Conservation (phyloP, 1,140 invertebrate species). For the Polypedilum vanderplanki region DNA sequence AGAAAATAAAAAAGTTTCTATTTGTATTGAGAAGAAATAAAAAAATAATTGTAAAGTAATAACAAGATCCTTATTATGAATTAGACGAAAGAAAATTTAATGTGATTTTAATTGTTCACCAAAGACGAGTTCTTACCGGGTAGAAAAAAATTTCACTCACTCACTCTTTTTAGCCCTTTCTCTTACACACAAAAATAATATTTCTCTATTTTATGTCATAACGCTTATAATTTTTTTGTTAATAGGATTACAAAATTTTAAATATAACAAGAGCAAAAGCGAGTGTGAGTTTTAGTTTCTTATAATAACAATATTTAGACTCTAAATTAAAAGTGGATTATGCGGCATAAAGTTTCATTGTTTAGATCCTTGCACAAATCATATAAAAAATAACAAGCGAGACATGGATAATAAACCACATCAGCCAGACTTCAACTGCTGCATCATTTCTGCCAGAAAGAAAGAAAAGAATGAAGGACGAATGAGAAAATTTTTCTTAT, state of each 20-base stretch:
- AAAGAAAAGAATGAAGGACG: too few species aligned
- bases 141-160: too few species aligned
- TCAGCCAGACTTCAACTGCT: background rate
- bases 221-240: background rate
- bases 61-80: too few species aligned
- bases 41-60: background rate
- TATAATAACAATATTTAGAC: slow-evolving; percentile 4
- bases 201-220: background rate
- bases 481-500: too few species aligned
- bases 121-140: background rate
- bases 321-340: slow-evolving; percentile 14
- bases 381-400: background rate
- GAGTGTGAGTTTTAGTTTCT: background rate
- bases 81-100: background rate
- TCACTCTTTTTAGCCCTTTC: too few species aligned
- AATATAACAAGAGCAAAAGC: too few species aligned
- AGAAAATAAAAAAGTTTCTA: background rate
- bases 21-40: slow-evolving; percentile 10
- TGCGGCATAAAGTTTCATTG: background rate
- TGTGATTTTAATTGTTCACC: slow-evolving; percentile 8
- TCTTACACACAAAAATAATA: background rate
- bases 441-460: too few species aligned
- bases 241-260: slow-evolving; percentile 27
- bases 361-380: background rate
- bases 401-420: slow-evolving; percentile 23